Base-by-base conservation (phyloP, 2,888 invertebrate genomes). In the Machimus atricapillus region DNA sequence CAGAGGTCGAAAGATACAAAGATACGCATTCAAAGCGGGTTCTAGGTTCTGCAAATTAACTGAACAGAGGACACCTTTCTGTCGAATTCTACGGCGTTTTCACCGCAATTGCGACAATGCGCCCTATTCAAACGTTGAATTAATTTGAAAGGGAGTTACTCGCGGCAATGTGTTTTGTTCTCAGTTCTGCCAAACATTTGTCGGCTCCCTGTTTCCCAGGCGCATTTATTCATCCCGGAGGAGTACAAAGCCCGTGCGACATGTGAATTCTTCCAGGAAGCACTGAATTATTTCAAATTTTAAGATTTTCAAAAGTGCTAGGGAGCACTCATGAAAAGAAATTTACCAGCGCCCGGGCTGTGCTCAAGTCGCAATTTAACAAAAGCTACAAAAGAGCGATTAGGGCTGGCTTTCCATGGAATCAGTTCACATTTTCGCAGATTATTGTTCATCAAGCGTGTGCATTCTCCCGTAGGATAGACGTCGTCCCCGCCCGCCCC, bases 371-470 rank as follows among this genome's bases (percentile, higher is more conserved):
- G 78, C 37, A 78, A 78, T 43, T 78, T 43, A 43, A 23, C 78
- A 40, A 78, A 78, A 19, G 78, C 78, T 78, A 78, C 78, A 40
- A 19, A 78, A 78, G 43, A 78, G 23, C 78, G 78, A 78, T 78
- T 78, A 78, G 23, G 43, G 43, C 40, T 4, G 23, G 19, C 8
- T 78, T 78, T 78, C 23, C 46, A 19, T 23, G 23, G 78, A 78
- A 78, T 23, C 78, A 46, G 37, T 78, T 78, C 43, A 78, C 43
- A 78, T 43, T 78, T 78, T 78, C 78, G 43, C 78, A 78, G 78
- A 78, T 78, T 77, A 77, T 77, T 78, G 37, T 78, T 40, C 78
- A 19, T 78, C 46, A 14, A 19, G n/a, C 78, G n/a, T 78, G 43
- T 78, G 43, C 40, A 40, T 78, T 27, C 81, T 52, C 23, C 66